Evolutionary conservation across 2,113 vertebrate species (phyloP).

Genomic region (Cephalopholis sonnerati): DNA sequence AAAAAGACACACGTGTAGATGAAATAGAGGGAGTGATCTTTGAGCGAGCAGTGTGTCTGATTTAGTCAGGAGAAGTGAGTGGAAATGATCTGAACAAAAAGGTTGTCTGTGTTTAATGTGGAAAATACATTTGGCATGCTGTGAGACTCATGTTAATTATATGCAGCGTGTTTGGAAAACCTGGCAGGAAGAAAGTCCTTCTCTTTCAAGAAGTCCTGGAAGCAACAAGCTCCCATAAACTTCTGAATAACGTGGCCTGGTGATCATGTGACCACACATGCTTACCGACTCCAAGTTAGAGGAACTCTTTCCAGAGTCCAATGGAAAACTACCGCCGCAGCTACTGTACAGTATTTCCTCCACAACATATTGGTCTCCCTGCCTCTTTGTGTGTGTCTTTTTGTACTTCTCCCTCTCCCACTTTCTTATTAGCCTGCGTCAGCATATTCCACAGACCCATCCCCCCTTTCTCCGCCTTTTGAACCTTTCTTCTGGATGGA

Average conservation of each 20-base stretch:
- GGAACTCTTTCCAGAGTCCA: constrained; percentile 58
- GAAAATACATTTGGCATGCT: constrained; percentile 68
- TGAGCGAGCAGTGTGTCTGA: neutral
- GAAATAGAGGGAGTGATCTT: neutral
- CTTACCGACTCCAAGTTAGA: constrained; percentile 22
- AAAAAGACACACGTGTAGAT: neutral
- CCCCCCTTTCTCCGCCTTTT: constrained; percentile 51
- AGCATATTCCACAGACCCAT: constrained; percentile 75
- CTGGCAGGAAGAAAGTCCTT: constrained; percentile 26
- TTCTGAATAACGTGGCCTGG: constrained; percentile 63
- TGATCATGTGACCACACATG: constrained; percentile 60
- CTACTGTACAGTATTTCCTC: constrained; percentile 73
- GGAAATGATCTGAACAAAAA: constrained; percentile 30
- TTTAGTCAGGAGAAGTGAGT: neutral
- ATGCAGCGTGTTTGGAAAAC: constrained; percentile 65
- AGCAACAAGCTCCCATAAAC: constrained; percentile 54
- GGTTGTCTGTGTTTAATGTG: constrained; percentile 49
- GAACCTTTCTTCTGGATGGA: constrained; percentile 67
- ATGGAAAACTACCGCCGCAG: constrained; percentile 76
- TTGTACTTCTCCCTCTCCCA: constrained; percentile 27
- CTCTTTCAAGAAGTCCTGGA: constrained; percentile 41
- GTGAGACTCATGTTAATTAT: constrained; percentile 47
- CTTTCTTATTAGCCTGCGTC: constrained; percentile 70
- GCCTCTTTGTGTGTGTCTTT: constrained; percentile 37
- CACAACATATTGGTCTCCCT: constrained; percentile 15